phyloP scores from a whole-genome alignment of 2,113 vertebrate species.

The Oncorhynchus gorbuscha region DNA sequence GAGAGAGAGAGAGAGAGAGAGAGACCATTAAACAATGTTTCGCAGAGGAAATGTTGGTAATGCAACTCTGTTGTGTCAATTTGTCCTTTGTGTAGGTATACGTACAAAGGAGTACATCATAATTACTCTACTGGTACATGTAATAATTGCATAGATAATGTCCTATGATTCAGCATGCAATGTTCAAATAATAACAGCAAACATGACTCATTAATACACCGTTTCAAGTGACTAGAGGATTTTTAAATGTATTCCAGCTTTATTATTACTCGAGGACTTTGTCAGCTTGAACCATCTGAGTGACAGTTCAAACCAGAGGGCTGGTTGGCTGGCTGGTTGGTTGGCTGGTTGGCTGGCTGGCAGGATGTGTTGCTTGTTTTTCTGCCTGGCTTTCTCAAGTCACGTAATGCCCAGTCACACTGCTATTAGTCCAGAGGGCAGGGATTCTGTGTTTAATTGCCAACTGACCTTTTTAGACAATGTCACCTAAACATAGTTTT shows the following conservation, averaged over 20 bases:
- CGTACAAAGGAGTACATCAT: neutral
- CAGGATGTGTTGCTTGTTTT: slow-evolving; percentile 21
- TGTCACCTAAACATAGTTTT: slow-evolving; percentile 23
- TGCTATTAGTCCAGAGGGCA: neutral
- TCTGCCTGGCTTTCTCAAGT: slow-evolving; percentile 6
- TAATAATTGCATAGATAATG: neutral
- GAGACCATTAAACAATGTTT: neutral
- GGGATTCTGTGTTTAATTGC: slow-evolving; percentile 9
- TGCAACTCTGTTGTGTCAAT: neutral
- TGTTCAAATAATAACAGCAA: neutral
- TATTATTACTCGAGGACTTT: neutral
- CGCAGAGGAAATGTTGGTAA: neutral
- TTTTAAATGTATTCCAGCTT: neutral
- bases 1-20: neutral
- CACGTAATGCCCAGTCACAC: neutral
- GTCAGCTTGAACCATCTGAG: slow-evolving; percentile 9
- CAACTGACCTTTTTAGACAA: slow-evolving; percentile 17
- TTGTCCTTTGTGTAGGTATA: neutral
- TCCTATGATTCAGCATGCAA: neutral
- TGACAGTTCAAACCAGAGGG: slow-evolving; percentile 17
- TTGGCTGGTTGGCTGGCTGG: neutral
- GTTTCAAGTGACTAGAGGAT: neutral
- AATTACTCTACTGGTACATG: neutral
- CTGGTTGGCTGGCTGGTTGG: neutral
- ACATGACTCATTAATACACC: neutral